Base-by-base conservation (phyloP, 2,888 invertebrate genomes). In the Gymnosoma rotundatum region DNA sequence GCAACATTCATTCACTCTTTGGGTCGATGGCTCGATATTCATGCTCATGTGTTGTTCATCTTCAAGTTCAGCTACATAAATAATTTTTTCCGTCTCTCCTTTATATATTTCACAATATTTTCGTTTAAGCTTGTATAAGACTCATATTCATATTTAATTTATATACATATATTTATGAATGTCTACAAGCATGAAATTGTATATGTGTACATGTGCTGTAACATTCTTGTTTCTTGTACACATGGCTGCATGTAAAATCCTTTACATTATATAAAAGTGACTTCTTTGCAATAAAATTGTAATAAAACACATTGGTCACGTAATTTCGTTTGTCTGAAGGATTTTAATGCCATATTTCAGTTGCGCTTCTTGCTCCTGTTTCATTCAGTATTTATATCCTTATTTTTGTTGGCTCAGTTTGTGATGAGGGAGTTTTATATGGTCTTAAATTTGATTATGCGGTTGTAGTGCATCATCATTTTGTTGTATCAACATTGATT, bases 231-330 rank as follows among this genome's bases (percentile, higher is more conserved):
- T 45, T 25, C 32, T 32, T 32, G 16, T 48, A 52, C 75, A n/a
- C 50, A 52, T 12, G n/a, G 4, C 52, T 21, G 32, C 21, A 64
- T 72, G 50, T 38, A 58, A n/a, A 66, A 32, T 32, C 8, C 20
- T 75, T 56, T 63, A 12, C 42, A 12, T 42, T 42, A 67, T 70
- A 52, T 69, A 75, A 75, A 60, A 69, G 69, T 83, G 58, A 72
- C 78, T 86, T 82, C 74, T 86, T 81, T 88, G 89, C 89, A 89
- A 91, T 90, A 91, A 90, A 92, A 91, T 91, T 89, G 91, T 90
- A 91, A 92, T 92, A 92, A 91, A 91, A 91, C 89, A 90, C 91
- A 91, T 91, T 91, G 91, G 92, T 92, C 92, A 92, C 92, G 92
- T 92, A 91, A 90, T 91, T 91, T 89, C 89, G 89, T 91, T 91